A percentile compares a stretch with the other conserved stretches of the same genome.
phyloP scores from a whole-genome alignment of 2,888 invertebrate genomes.

The Pterostichus madidus region DNA sequence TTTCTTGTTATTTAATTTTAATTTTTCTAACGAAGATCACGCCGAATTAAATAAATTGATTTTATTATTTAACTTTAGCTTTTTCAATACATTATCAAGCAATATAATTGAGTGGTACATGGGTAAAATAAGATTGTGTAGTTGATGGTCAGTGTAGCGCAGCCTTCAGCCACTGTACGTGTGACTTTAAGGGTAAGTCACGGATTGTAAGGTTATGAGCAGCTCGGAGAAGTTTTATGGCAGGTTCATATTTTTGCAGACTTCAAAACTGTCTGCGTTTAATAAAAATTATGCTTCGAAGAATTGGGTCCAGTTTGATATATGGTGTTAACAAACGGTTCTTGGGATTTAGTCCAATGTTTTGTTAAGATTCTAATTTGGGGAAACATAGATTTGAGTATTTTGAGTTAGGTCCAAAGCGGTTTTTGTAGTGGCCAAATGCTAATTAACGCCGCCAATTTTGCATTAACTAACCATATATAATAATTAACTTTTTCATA shows the following conservation, averaged over 20 bases:
- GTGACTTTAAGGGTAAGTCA: neutral
- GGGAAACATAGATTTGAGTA: neutral
- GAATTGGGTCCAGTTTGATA: neutral
- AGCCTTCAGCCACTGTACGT: neutral
- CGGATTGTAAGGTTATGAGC: conserved; percentile 4
- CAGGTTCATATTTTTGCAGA: neutral
- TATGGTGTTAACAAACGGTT: conserved; percentile 31
- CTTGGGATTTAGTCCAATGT: conserved; percentile 18
- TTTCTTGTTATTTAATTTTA: too few species aligned
- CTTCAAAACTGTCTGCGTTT: neutral
- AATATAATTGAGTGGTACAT: too few species aligned
- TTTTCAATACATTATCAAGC: too few species aligned
- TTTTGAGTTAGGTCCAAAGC: neutral
- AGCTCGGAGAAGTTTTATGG: conserved; percentile 1
- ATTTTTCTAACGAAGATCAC: too few species aligned
- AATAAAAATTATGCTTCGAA: neutral
- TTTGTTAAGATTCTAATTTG: neutral
- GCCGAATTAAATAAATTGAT: too few species aligned
- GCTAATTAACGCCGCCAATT: conserved; percentile 24
- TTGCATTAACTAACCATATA: conserved; percentile 43
- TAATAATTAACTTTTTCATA: conserved; percentile 45
- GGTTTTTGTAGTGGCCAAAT: conserved; percentile 6
- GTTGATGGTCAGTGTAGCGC: too few species aligned
- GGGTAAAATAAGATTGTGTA: too few species aligned
- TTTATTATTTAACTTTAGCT: too few species aligned